These are phyloP conservation scores for Poecilus cupreus DNA, from an alignment of 2,888 invertebrate genomes.

Conservation along the genomic window DNA sequence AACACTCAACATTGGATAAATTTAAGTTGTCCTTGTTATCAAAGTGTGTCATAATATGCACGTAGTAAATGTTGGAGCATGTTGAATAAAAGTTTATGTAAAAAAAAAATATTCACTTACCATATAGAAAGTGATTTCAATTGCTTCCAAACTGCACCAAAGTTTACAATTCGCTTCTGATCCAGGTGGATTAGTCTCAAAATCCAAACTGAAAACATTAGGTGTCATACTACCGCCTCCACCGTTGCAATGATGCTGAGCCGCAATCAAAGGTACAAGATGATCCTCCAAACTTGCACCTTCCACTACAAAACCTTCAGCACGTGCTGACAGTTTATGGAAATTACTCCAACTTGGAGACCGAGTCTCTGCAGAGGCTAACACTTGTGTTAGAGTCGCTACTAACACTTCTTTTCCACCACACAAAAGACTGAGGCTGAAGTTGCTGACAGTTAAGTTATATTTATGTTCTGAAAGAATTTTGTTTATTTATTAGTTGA, in stretches of 20 bases:
- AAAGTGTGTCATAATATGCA: too few species aligned
- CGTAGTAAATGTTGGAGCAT: too few species aligned
- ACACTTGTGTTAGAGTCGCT: slow-evolving; percentile 82
- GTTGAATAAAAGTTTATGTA: too few species aligned
- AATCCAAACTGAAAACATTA: slow-evolving; percentile 83
- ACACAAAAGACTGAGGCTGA: slow-evolving; percentile 78
- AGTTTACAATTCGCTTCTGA: slow-evolving; percentile 82
- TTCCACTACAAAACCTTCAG: slow-evolving; percentile 86
- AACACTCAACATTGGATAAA: too few species aligned
- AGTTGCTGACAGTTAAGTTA: slow-evolving; percentile 84
- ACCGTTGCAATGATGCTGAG: slow-evolving; percentile 73
- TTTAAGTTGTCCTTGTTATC: too few species aligned
- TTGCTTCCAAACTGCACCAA: slow-evolving; percentile 80
- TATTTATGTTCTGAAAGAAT: slow-evolving; percentile 81
- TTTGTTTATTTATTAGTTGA: not conserved
- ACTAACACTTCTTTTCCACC: slow-evolving; percentile 83
- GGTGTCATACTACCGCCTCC: slow-evolving; percentile 76
- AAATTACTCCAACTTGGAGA: slow-evolving; percentile 70
- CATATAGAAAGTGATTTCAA: slow-evolving; percentile 86
- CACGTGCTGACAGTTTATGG: slow-evolving; percentile 77
- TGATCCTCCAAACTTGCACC: slow-evolving; percentile 84
- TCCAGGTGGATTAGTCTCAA: slow-evolving; percentile 82
- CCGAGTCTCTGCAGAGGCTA: slow-evolving; percentile 74
- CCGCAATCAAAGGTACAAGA: slow-evolving; percentile 81
- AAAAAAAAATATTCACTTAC: slow-evolving; percentile 72